Base-by-base conservation (phyloP, 2,113 vertebrate species). In the Dascyllus trimaculatus region DNA sequence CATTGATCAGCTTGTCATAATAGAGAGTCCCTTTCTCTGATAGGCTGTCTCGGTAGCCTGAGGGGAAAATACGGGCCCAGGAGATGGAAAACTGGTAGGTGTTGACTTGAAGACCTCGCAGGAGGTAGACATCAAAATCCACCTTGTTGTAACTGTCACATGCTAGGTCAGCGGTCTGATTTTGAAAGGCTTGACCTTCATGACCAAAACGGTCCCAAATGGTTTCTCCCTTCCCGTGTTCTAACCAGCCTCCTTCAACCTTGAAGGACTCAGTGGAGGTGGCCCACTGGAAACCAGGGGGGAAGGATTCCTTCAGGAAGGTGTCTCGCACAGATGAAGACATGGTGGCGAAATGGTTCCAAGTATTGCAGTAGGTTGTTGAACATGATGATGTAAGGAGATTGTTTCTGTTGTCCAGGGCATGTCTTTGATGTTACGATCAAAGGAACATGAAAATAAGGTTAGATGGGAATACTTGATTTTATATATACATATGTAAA, bases 41-140 rank as follows among this genome's bases (percentile, higher is more conserved):
- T 17, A 91, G 87, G 71, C 85, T 93, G 17, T 53, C 22, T 0
- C 76, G 87, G 11, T 71, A 85, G 43, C 97, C 97, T 3, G 82
- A 71, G 21, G 97, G 95, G 79, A 98, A 97, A 87, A 99, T 90
- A 54, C 98, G 95, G 24, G 97, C 92, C 98, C 98, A 99, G 65
- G 98, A 99, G 52, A 99, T 92, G 66, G 97, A 98, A 90, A 99
- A 98, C 87, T 98, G 96, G 85, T 97, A 97, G 63, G 96, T 85
- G 5, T 96, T 93, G 35, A 94, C 87, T 21, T 58, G 85, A 75
- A 99, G 95, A 68, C 97, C 96, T 26, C 95, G 93, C 8, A 99
- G 95, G 2, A 98, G 94, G 78, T 96, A 95, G 19, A 95, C 43
- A 1, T 99, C 98, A 40, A 95, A 95, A 52, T 94, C 94, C n/a